Evolutionary conservation across 2,113 vertebrate species (phyloP).

Genomic region (Nothocercus nigrocapillus): DNA sequence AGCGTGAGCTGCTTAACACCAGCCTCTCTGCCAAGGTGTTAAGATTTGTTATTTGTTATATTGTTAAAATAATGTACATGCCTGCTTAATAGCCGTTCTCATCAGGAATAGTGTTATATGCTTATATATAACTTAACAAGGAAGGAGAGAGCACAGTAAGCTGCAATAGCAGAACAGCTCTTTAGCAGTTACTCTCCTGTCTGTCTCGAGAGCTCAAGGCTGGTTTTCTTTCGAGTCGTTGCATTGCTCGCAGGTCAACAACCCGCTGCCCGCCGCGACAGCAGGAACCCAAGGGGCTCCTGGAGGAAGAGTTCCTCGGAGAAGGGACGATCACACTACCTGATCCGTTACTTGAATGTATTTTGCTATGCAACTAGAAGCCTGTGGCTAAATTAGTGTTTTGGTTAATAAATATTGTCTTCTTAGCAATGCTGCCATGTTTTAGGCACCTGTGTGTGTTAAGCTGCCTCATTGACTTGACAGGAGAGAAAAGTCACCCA

Average conservation of each 20-base stretch:
- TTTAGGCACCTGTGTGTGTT: background rate
- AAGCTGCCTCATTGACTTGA: background rate
- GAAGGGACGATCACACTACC: accelerated
- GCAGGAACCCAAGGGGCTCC: accelerated
- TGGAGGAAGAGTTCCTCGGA: background rate
- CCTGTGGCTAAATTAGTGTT: background rate
- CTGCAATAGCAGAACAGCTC: background rate
- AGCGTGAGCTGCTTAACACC: background rate
- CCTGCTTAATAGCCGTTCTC: background rate
- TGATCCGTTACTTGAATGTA: background rate
- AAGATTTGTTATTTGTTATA: background rate
- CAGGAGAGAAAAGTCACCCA: background rate
- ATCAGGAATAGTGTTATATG: background rate
- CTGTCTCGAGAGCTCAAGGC: background rate
- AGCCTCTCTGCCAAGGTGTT: background rate
- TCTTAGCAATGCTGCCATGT: background rate
- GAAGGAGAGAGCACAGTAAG: background rate
- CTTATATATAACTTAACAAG: background rate
- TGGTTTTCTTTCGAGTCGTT: background rate
- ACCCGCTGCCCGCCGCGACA: background rate
- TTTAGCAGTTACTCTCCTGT: background rate
- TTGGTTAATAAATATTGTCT: accelerated
- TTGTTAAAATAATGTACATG: slow-evolving; percentile 5
- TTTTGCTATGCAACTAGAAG: background rate
- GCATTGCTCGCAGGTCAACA: background rate